Evolutionary conservation across 2,888 invertebrate species (phyloP).

Genomic region (Trichogramma dendrolimi): DNA sequence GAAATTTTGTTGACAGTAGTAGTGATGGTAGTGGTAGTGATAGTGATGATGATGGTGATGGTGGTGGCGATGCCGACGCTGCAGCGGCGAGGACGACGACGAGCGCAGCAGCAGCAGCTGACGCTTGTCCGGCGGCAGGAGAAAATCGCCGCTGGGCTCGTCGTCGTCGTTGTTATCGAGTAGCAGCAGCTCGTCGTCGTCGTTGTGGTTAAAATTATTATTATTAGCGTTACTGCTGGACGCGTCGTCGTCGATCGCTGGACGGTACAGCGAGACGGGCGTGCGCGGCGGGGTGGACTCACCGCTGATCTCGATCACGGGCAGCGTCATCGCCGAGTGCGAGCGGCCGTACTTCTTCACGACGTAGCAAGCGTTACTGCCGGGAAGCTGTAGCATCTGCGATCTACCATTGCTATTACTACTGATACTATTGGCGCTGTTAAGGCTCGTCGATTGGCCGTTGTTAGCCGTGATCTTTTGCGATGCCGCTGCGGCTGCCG

Average conservation of each 20-base stretch:
- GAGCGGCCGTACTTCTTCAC: constrained; percentile 44
- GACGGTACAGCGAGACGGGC: background rate
- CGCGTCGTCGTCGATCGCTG: background rate
- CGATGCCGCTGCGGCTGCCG: background rate
- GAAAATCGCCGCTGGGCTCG: background rate
- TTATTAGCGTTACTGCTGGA: background rate
- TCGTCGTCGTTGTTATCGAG: background rate
- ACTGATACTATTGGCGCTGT: background rate
- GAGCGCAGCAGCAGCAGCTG: constrained; percentile 8
- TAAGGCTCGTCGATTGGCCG: too few relatives aligned
- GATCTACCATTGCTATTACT: background rate
- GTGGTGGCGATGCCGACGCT: background rate
- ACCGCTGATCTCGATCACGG: constrained; percentile 41
- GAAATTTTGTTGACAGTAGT: background rate
- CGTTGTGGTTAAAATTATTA: background rate
- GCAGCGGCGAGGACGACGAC: constrained; percentile 16
- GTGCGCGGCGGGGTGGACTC: constrained; percentile 30
- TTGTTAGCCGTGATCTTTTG: background rate
- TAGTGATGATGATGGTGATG: background rate
- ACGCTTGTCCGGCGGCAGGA: background rate
- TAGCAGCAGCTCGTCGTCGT: background rate
- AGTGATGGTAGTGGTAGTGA: background rate
- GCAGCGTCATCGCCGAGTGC: constrained; percentile 42
- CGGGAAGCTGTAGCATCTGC: constrained; percentile 1
- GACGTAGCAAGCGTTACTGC: constrained; percentile 8